Evolutionary conservation across 1,140 invertebrate genomes (phyloP).

Genomic region (Holcopasites calliopsidis): DNA sequence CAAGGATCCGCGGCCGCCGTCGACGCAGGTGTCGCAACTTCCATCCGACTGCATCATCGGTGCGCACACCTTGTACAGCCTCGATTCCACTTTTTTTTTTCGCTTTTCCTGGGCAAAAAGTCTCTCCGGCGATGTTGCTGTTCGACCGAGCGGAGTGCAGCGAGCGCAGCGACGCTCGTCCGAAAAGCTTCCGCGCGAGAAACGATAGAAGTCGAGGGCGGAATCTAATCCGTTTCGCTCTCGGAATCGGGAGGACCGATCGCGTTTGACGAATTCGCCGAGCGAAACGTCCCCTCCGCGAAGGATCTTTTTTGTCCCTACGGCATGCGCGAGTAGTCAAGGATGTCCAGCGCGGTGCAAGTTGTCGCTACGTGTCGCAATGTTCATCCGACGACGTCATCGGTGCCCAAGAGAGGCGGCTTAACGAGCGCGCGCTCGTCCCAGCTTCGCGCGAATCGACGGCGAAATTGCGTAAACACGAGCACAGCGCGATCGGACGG

Average conservation of each 20-base stretch:
- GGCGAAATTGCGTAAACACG: slow-evolving; percentile 33
- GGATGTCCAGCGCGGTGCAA: slow-evolving; percentile 66
- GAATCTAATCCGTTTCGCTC: too few species aligned
- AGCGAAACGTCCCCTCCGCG: too few species aligned
- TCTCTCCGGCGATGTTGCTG: too few species aligned
- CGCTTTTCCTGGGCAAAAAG: too few species aligned
- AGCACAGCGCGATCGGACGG: slow-evolving; percentile 7
- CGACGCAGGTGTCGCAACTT: slow-evolving; percentile 59
- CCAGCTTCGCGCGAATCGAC: slow-evolving; percentile 19
- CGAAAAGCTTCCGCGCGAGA: too few species aligned
- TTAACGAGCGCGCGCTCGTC: slow-evolving; percentile 70
- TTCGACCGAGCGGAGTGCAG: too few species aligned
- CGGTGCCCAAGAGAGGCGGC: slow-evolving; percentile 61
- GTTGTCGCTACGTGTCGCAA: slow-evolving; percentile 59
- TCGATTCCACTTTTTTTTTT: background rate
- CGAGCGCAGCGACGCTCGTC: too few species aligned
- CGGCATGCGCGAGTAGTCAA: slow-evolving; percentile 63
- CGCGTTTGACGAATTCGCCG: too few species aligned
- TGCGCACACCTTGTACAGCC: slow-evolving; percentile 20
- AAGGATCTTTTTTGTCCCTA: slow-evolving; percentile 43
- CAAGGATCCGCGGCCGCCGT: slow-evolving; percentile 72
- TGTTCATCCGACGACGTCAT: slow-evolving; percentile 60
- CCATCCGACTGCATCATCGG: slow-evolving; percentile 57
- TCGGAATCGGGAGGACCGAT: too few species aligned
- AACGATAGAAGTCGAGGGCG: too few species aligned